These are phyloP conservation scores for Drosophila pallidifrons DNA, from an alignment of 1,140 invertebrate species.

Conservation along the genomic window DNA sequence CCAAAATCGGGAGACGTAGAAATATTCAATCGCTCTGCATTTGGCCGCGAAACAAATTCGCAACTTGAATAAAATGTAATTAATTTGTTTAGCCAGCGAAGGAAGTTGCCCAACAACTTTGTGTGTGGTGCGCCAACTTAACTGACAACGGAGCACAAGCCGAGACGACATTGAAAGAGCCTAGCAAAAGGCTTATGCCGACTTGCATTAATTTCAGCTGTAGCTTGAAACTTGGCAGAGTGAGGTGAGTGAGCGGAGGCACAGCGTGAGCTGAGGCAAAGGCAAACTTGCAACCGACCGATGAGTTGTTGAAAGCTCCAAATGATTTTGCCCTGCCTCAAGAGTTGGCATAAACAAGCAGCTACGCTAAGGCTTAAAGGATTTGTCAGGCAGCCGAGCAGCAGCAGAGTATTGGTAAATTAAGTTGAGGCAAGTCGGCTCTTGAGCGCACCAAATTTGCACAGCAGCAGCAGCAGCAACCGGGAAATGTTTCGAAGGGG, in stretches of 20 bases:
- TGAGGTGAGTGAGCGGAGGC: constrained; percentile 1
- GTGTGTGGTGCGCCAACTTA: constrained; percentile 18
- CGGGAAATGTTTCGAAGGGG: constrained; percentile 8
- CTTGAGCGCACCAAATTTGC: constrained; percentile 10
- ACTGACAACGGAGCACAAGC: constrained; percentile 14
- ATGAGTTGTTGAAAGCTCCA: constrained; percentile 43
- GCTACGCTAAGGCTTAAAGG: constrained; percentile 49
- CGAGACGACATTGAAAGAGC: constrained; percentile 2
- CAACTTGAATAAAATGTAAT: constrained; percentile 72
- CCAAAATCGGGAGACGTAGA: constrained; percentile 40
- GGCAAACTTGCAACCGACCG: constrained; percentile 21
- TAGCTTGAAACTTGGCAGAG: background rate
- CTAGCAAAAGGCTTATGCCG: constrained; percentile 15
- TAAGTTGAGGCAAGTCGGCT: constrained; percentile 12
- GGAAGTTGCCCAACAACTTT: background rate
- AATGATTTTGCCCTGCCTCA: background rate
- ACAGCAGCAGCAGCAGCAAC: background rate
- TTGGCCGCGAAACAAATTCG: constrained; percentile 13
- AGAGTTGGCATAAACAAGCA: constrained; percentile 33
- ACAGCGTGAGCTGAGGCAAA: background rate
- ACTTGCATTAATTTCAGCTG: constrained; percentile 52
- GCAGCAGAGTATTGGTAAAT: constrained; percentile 11
- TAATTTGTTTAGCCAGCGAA: constrained; percentile 59
- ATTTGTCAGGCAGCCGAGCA: constrained; percentile 33
- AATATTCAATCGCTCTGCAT: constrained; percentile 62